Evolutionary conservation across 2,888 invertebrate species (phyloP), one percentile per base, ranked within the genome.

Genomic region (Drosophila subsilvestris): DNA sequence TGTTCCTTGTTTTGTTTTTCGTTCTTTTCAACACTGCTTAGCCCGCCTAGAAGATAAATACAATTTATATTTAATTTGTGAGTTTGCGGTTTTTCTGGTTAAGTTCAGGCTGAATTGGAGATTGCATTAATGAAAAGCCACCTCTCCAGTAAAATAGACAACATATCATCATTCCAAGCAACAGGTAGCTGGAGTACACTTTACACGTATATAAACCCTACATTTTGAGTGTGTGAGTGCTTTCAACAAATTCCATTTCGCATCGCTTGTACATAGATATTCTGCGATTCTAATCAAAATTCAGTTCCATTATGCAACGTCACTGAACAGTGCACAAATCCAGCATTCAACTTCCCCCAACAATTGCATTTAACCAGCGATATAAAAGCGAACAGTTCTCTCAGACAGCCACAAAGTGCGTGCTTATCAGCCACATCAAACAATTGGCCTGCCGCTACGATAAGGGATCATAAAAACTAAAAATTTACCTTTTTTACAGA

Each of bases 291-390:
- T 74, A 74, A 74, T 74, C 74, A 57, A 22, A 57, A 74, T 67
- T 50, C 37, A 65, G 67, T 75, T 61, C 12, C 51, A 74, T 83
- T 86, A 83, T 83, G 87, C 87, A 86, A 83, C 74, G 81, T 84
- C 85, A 84, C 65, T 44, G 22, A 17, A 32, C n/a, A 42, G 44
- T 67, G 67, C 53, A 47, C 12, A 55, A 12, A 44, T 73, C 56
- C 50, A 73, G 32, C 12, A 51, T 44, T 51, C 44, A 55, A 58
- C 18, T 22, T 10, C 3, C 22, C 12, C 2, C 20, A 57, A 45
- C 60, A 14, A 44, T 66, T 82, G 66, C 62, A 79, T 85, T 79
- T 65, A 75, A 63, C 22, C 51, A 71, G 74, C 70, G 53, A 69
- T 61, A 79, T 57, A 51, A 44, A n/a, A 51, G 45, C 42, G 22